Base-by-base conservation (phyloP, 2,113 vertebrate species). In the Ptilorrhoa leucosticta region DNA sequence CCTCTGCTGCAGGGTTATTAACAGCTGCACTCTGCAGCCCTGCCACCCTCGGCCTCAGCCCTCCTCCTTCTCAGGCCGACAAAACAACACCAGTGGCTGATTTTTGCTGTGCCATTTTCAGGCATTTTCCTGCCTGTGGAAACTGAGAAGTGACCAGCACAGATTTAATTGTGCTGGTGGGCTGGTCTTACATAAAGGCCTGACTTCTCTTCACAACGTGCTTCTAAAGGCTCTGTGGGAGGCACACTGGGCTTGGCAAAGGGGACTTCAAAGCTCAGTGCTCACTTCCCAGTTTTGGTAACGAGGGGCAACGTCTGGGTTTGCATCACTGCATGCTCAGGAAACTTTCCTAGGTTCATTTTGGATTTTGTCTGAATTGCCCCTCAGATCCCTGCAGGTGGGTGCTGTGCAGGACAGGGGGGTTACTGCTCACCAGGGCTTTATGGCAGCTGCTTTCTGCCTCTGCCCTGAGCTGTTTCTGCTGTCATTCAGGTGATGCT, bases 81-180 rank as follows among this genome's bases (percentile, higher is more conserved):
- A 33, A 21, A 15, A 6, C 45, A 45, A 0, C 40, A 4, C 35
- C 35, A 0, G 6, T 9, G 31, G 19, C 30, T 44, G 5, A 2
- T 2, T 14, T 37, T 33, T 28, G 17, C 84, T 69, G 44, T 42
- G 68, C 60, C 76, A 78, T 87, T 96, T 90, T 8, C 56, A 19
- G 16, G 33, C 37, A 18, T 81, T 94, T 90, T 71, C 33, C 68
- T 88, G 54, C 71, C 72, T 6, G 0, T 47, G 66, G 47, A 71
- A 57, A 9, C 23, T 4, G 15, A 50, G 13, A 27, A 92, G 50
- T 47, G 73, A 37, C 89, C 87, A 54, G 72, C 35, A 12, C 21
- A 7, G 57, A 14, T 65, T 57, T 45, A 72, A 82, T 21, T 31
- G 54, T 31, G n/a, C 31, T 40, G 40, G n/a, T 83, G 65, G 71